These are phyloP conservation scores for Mamestra configurata DNA, from an alignment of 1,140 invertebrate genomes.

Conservation along the genomic window DNA sequence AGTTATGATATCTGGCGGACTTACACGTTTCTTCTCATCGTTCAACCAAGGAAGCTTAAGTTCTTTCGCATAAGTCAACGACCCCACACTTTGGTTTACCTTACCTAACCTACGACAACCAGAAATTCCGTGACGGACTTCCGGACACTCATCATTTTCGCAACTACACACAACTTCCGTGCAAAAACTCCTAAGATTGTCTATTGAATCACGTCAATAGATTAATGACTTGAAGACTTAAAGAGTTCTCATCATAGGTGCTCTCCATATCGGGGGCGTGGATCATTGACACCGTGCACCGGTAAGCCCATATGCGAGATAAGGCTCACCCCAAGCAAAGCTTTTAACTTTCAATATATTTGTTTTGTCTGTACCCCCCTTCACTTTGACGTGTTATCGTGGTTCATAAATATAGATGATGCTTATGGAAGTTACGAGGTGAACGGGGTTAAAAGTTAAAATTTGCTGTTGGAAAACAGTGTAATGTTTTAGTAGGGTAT, in stretches of 20 bases:
- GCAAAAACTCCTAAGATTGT: neutral
- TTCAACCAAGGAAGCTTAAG: too few relatives aligned
- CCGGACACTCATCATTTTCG: neutral
- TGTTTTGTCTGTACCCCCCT: slow-evolving; percentile 33
- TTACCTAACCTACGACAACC: slow-evolving; percentile 3
- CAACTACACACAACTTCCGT: neutral
- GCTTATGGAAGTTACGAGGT: slow-evolving; percentile 21
- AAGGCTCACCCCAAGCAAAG: slow-evolving; percentile 41
- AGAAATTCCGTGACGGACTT: neutral
- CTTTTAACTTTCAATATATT: slow-evolving; percentile 42
- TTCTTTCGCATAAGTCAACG: neutral
- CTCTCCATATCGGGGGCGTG: slow-evolving; percentile 18
- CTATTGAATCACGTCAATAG: neutral
- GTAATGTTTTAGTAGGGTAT: neutral
- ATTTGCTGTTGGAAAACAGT: neutral
- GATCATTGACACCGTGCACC: slow-evolving; percentile 45
- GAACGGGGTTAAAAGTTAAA: slow-evolving; percentile 27
- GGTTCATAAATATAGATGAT: slow-evolving; percentile 40
- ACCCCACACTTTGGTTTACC: neutral
- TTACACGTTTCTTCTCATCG: too few relatives aligned
- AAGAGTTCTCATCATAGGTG: neutral
- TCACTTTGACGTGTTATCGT: slow-evolving; percentile 28
- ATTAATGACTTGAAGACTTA: neutral
- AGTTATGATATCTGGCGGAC: too few relatives aligned
- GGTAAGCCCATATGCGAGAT: slow-evolving; percentile 38